Percentiles rank a stretch among this genome's conserved stretches.
These are phyloP conservation scores for Loriculus beryllinus DNA, from an alignment of 2,797 vertebrate species.

Conservation along the genomic window DNA sequence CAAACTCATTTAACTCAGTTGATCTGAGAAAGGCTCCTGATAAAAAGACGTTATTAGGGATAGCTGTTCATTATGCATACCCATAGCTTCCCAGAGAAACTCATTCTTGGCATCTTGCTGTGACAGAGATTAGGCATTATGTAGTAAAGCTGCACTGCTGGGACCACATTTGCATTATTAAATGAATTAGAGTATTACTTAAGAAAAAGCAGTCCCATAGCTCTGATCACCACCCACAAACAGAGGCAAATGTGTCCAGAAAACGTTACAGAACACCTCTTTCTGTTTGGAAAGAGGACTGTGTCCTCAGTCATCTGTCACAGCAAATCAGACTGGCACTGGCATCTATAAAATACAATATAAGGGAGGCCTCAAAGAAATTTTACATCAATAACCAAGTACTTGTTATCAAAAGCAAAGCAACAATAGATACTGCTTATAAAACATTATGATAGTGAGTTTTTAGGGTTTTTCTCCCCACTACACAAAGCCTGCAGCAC, in stretches of 20 bases:
- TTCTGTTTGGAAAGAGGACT: neutral
- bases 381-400: neutral
- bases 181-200: slow-evolving; percentile 52
- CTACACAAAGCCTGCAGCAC: neutral
- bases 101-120: slow-evolving; percentile 27
- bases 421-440: neutral
- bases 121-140: slow-evolving; percentile 56
- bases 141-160: slow-evolving; percentile 45
- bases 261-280: neutral
- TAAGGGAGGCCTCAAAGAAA: neutral
- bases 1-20: slow-evolving; percentile 19
- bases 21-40: slow-evolving; percentile 2
- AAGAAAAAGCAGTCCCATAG: neutral
- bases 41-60: slow-evolving; percentile 32
- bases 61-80: slow-evolving; percentile 46
- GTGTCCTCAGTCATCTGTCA: neutral
- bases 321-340: neutral
- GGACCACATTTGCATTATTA: slow-evolving; percentile 58
- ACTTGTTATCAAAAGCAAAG: neutral
- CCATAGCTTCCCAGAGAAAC: slow-evolving; percentile 28
- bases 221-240: neutral
- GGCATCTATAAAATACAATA: neutral
- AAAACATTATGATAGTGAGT: neutral
- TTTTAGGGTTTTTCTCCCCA: neutral
- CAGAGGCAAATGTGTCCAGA: neutral